These are phyloP conservation scores for Cantharis rustica DNA, from an alignment of 2,888 invertebrate species.

Conservation along the genomic window DNA sequence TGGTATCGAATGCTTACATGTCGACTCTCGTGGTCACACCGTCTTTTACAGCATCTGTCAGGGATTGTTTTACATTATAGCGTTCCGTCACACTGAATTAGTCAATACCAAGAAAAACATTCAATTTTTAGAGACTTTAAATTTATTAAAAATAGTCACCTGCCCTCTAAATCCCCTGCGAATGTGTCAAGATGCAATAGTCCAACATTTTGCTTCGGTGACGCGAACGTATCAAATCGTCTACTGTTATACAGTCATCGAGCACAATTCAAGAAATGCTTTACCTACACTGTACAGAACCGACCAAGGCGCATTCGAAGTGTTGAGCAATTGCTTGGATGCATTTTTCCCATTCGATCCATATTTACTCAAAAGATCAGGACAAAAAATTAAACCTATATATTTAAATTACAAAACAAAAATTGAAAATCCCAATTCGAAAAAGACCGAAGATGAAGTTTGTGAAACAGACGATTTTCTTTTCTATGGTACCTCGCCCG, in stretches of 20 bases:
- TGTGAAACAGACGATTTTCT: slow-evolving; percentile 47
- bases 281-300: slow-evolving; percentile 64
- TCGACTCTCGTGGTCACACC: slow-evolving; percentile 71
- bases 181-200: slow-evolving; percentile 77
- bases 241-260: slow-evolving; percentile 89
- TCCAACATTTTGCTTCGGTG: slow-evolving; percentile 79
- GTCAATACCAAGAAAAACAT: slow-evolving; percentile 77
- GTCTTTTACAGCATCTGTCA: slow-evolving; percentile 94
- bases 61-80: slow-evolving; percentile 88
- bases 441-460: slow-evolving; percentile 35
- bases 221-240: slow-evolving; percentile 86
- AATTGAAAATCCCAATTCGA: slow-evolving; percentile 29
- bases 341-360: slow-evolving; percentile 92
- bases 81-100: slow-evolving; percentile 86
- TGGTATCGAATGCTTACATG: slow-evolving; percentile 57
- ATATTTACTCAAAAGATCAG: slow-evolving; percentile 72
- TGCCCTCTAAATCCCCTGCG: slow-evolving; percentile 87
- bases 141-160: slow-evolving; percentile 84
- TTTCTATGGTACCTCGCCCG: slow-evolving; percentile 56
- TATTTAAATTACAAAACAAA: slow-evolving; percentile 58
- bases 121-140: slow-evolving; percentile 77
- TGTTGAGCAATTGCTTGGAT: slow-evolving; percentile 56
- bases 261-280: slow-evolving; percentile 74
- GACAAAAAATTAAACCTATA: slow-evolving; percentile 53
- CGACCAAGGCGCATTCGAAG: slow-evolving; percentile 52